A percentile compares a stretch with the other conserved stretches of the same genome.
Evolutionary conservation across 2,113 vertebrate species (phyloP).

Genomic region (Sinocyclocheilus rhinocerous): DNA sequence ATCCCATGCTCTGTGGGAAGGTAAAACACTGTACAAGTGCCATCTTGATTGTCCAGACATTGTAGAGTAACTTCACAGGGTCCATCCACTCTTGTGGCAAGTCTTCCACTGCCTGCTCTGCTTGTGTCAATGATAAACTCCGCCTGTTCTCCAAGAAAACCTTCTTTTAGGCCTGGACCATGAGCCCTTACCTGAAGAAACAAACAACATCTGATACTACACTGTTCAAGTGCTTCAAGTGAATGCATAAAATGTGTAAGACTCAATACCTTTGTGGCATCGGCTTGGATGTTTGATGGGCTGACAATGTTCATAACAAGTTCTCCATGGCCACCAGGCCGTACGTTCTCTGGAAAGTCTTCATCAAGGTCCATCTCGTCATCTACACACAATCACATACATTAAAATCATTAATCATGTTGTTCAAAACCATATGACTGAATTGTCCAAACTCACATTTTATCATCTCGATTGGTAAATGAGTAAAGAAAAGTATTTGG

Average conservation of each 20-base stretch:
- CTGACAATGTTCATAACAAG: constrained; percentile 13
- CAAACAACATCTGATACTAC: not conserved
- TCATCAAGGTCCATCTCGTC: not conserved
- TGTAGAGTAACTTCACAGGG: not conserved
- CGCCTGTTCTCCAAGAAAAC: not conserved
- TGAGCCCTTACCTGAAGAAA: constrained; percentile 30
- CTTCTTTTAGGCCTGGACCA: constrained; percentile 27
- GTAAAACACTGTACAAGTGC: constrained; percentile 74
- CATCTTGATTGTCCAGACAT: constrained; percentile 20
- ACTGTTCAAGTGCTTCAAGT: not conserved
- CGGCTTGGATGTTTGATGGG: not conserved
- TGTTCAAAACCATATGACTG: too few relatives aligned
- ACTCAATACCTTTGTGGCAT: constrained; percentile 1
- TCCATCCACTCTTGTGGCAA: constrained; percentile 14
- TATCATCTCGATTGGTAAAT: too few relatives aligned
- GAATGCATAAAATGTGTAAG: not conserved
- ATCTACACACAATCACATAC: not conserved
- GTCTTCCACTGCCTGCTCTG: constrained; percentile 5
- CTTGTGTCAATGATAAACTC: constrained; percentile 39
- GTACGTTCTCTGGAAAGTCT: constrained; percentile 1
- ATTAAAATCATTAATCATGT: too few relatives aligned
- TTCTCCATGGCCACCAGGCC: not conserved
- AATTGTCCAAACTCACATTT: too few relatives aligned
- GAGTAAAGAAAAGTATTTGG: too few relatives aligned
- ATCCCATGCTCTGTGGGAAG: constrained; percentile 81